These are phyloP conservation scores for Raja brachyura DNA, from an alignment of 2,113 vertebrate genomes.

Conservation along the genomic window DNA sequence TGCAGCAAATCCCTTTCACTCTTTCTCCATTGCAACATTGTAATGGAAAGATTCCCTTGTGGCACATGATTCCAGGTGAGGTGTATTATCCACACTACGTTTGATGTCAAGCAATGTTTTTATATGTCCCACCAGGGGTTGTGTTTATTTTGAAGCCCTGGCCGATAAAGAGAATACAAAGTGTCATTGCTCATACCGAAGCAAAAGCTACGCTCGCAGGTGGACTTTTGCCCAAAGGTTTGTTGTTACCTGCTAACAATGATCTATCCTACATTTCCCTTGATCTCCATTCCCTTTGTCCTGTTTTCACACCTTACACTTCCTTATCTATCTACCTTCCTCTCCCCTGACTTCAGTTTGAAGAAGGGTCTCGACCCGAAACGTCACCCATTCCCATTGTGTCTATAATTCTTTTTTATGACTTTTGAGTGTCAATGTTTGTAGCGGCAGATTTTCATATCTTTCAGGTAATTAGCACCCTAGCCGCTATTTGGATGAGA, in stretches of 20 bases:
- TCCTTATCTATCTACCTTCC: too few species aligned
- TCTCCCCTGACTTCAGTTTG: too few species aligned
- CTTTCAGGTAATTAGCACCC: too few species aligned
- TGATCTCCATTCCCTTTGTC: too few species aligned
- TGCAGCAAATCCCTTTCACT: background rate
- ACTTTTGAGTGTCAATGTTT: background rate
- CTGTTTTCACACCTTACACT: too few species aligned
- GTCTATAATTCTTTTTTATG: background rate
- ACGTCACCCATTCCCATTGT: background rate
- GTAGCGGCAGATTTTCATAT: too few species aligned
- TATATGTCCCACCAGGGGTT: background rate
- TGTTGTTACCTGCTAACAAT: too few species aligned
- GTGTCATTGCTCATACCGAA: background rate
- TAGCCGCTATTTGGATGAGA: too few species aligned
- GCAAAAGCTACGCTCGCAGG: background rate
- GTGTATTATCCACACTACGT: background rate
- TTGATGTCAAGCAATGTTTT: background rate
- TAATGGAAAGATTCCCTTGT: background rate
- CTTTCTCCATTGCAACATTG: background rate
- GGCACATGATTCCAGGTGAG: background rate
- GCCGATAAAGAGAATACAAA: background rate
- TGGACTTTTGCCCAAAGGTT: background rate
- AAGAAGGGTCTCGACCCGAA: too few species aligned
- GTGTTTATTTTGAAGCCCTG: background rate
- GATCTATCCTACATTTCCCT: too few species aligned